phyloP scores from a whole-genome alignment of 92 coral and sea anemone species.

The Epizoanthus rinbou region DNA sequence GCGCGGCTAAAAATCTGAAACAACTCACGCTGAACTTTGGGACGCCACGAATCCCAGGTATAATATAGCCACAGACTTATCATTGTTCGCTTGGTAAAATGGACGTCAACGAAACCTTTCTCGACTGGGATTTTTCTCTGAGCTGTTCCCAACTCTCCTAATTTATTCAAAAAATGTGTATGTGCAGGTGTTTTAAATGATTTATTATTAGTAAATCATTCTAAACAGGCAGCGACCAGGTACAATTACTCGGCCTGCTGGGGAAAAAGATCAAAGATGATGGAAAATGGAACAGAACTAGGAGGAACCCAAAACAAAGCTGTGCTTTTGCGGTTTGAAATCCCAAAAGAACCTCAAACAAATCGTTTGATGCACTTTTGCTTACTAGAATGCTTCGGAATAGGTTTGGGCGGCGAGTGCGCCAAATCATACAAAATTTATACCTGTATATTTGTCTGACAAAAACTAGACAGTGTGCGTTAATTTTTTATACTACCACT shows the following conservation, averaged over 20 bases:
- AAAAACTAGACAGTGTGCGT: constrained; percentile 97
- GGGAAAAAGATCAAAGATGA: constrained; percentile 83
- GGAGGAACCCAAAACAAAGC: constrained; percentile 51
- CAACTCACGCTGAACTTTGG: constrained; percentile 52
- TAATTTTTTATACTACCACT: constrained; percentile 97
- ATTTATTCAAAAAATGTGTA: constrained; percentile 75
- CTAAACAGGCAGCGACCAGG: constrained; percentile 79
- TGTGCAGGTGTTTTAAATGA: constrained; percentile 90
- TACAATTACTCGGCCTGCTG: constrained; percentile 85
- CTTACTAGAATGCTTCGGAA: constrained; percentile 42
- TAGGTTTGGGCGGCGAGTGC: constrained; percentile 51
- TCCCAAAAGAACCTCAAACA: constrained; percentile 29
- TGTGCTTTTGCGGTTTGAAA: constrained; percentile 49
- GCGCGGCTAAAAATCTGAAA: constrained; percentile 71
- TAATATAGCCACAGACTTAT: background rate
- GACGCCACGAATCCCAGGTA: constrained; percentile 28
- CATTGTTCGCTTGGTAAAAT: constrained; percentile 1
- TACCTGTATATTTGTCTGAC: constrained; percentile 92
- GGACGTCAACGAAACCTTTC: background rate
- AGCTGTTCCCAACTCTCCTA: constrained; percentile 38
- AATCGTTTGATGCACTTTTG: constrained; percentile 42
- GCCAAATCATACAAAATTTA: constrained; percentile 87
- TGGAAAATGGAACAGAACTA: constrained; percentile 62
- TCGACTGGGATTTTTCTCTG: background rate
- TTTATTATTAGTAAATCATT: constrained; percentile 90